phyloP scores from a whole-genome alignment of 2,888 invertebrate genomes.

The Caradrina clavipalpis region DNA sequence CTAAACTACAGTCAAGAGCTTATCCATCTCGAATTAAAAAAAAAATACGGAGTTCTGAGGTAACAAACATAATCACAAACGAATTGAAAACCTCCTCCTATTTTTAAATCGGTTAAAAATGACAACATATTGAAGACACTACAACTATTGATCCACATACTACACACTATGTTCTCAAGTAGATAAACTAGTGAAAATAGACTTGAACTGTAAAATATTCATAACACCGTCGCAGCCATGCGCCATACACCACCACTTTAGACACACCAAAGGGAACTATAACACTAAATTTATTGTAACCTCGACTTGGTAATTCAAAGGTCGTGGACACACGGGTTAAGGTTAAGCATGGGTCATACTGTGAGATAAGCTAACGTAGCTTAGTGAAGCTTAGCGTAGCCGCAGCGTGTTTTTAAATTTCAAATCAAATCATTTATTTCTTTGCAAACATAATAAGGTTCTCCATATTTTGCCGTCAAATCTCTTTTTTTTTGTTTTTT shows the following conservation, averaged over 20 bases:
- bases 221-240: neutral
- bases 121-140: too few species aligned
- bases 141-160: too few species aligned
- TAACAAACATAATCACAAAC: too few species aligned
- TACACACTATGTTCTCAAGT: neutral
- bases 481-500: too few species aligned
- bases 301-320: slow-evolving; percentile 50
- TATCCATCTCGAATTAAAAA: too few species aligned
- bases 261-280: slow-evolving; percentile 25
- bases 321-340: slow-evolving; percentile 30
- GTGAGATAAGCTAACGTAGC: neutral
- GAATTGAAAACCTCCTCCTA: too few species aligned
- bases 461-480: neutral
- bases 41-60: too few species aligned
- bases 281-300: slow-evolving; percentile 60
- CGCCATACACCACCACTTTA: slow-evolving; percentile 19
- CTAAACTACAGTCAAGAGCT: too few species aligned
- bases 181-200: neutral
- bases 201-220: slow-evolving; percentile 19
- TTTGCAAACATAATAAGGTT: too few species aligned
- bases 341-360: slow-evolving; percentile 8
- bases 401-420: too few species aligned
- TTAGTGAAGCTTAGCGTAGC: neutral
- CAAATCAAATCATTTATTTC: too few species aligned
- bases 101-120: too few species aligned